These are phyloP conservation scores for Isurus oxyrinchus DNA, from an alignment of 2,113 vertebrate species.

Conservation along the genomic window DNA sequence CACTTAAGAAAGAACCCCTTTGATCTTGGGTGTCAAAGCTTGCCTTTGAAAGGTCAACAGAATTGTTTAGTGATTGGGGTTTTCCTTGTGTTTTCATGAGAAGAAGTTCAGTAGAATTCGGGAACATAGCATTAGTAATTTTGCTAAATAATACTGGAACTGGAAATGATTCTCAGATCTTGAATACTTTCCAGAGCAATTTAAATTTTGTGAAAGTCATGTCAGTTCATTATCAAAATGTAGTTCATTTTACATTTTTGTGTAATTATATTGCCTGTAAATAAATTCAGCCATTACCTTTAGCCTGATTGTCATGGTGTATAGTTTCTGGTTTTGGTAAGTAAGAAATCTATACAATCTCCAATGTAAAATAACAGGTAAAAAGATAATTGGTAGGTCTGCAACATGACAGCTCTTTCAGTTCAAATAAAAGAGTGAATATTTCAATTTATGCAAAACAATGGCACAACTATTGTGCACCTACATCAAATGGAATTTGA, in stretches of 20 bases:
- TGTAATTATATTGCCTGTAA: background rate
- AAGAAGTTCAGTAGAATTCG: background rate
- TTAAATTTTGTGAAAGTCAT: background rate
- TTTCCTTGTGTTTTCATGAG: background rate
- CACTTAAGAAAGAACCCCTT: background rate
- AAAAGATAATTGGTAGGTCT: background rate
- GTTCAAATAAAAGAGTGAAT: background rate
- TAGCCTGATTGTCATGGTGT: background rate
- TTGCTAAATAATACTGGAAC: background rate
- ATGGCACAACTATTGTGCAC: background rate
- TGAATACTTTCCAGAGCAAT: background rate
- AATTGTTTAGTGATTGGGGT: background rate
- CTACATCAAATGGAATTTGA: background rate
- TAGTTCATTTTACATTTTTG: background rate
- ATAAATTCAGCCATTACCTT: background rate
- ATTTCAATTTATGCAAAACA: background rate
- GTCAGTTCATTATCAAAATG: background rate
- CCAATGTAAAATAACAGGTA: background rate
- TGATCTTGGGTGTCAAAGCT: background rate
- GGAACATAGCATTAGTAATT: background rate
- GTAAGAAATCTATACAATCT: background rate
- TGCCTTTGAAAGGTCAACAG: background rate
- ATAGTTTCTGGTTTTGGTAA: background rate
- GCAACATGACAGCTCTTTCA: constrained; percentile 17
- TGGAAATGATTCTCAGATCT: background rate